These are phyloP conservation scores for Halichoeres trimaculatus DNA, from an alignment of 2,113 vertebrate species.

Conservation along the genomic window DNA sequence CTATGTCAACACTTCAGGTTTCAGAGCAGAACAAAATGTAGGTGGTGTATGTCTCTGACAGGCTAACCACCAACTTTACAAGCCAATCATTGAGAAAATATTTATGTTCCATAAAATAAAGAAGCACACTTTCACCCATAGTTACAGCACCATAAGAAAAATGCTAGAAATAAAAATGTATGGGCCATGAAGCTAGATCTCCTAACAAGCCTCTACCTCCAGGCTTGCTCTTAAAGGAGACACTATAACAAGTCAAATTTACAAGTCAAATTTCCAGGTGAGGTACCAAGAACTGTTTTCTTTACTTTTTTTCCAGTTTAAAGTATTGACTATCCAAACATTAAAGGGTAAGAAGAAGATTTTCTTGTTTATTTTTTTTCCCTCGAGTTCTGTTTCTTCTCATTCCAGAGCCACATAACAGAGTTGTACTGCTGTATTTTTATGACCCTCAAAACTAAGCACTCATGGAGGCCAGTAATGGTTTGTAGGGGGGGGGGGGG, in stretches of 20 bases:
- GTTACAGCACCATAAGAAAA: not conserved
- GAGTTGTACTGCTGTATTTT: too few relatives aligned
- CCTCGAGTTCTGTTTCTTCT: not conserved
- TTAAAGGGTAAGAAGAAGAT: too few relatives aligned
- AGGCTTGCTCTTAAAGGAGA: constrained; percentile 41
- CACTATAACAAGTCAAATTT: constrained; percentile 37
- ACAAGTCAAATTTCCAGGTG: constrained; percentile 61
- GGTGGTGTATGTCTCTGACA: constrained; percentile 2
- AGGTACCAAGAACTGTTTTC: not conserved
- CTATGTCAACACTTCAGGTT: constrained; percentile 26
- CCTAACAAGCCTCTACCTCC: constrained; percentile 3
- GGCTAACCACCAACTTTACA: not conserved
- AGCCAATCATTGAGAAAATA: not conserved
- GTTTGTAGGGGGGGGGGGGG: too few relatives aligned
- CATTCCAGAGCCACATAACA: too few relatives aligned
- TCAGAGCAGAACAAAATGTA: not conserved
- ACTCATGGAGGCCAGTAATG: too few relatives aligned
- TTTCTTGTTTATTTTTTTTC: not conserved
- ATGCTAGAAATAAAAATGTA: too few relatives aligned
- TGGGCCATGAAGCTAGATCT: too few relatives aligned
- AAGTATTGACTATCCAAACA: not conserved
- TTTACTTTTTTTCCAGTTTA: not conserved
- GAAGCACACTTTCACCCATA: not conserved
- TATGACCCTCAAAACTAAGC: too few relatives aligned
- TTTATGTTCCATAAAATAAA: not conserved